Base-by-base conservation (phyloP, 1,140 invertebrate species). In the Papilio xuthus region DNA sequence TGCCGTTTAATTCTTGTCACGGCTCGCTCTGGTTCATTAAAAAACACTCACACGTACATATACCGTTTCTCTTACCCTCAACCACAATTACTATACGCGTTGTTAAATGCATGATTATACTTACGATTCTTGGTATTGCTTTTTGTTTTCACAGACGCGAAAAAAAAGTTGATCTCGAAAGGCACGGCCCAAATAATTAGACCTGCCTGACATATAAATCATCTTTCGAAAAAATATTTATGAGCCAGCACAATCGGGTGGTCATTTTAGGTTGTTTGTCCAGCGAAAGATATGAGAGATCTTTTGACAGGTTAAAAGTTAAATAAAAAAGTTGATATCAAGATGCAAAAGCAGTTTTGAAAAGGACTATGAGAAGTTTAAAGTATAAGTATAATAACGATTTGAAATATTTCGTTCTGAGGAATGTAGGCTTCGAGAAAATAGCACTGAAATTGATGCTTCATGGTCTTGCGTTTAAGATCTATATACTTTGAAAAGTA, bases 141-240 rank as follows among this genome's bases (percentile, higher is more conserved):
- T 76, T 76, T 76, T 76, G 74, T 76, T 76, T 76, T 76, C 74
- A 76, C 28, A 76, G 72, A 75, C 70, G 63, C 72, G 60, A 73
- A 81, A 86, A 80, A 85, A 89, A 92, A 86, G 77, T 85, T 84
- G 86, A 88, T 89, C 87, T 91, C 78, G 80, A 86, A 88, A 88
- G 76, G 85, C 80, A 82, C 86, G 88, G 86, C 89, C 89, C 84
- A 91, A 92, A 92, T 92, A 92, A 90, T 91, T 91, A 90, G 89
- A 88, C 86, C 84, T 80, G 83, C 80, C 83, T 88, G 83, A 86
- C 81, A 82, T 85, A 90, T 92, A 91, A 92, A 92, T 90, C 89
- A 92, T 90, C 85, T 87, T 84, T 86, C 86, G 85, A 86, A 88
- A 76, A 88, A 88, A 88, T 89, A 90, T 91, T 90, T 92, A 90